phyloP scores from a whole-genome alignment of 2,113 vertebrate species.

The Ursus arctos region DNA sequence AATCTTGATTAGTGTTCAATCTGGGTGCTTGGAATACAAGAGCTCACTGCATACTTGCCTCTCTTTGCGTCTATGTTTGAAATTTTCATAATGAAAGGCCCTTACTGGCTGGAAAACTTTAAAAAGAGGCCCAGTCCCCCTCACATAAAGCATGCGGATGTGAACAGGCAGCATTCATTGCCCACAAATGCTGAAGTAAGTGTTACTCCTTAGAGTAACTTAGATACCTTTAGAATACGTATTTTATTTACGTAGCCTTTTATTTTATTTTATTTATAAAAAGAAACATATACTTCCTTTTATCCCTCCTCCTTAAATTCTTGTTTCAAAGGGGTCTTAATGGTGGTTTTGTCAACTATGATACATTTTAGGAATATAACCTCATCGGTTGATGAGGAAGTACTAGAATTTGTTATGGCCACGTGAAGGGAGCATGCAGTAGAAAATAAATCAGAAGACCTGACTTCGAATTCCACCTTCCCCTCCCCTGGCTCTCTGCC shows the following conservation, averaged over 20 bases:
- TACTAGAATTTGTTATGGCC: background rate
- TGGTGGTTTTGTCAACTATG: background rate
- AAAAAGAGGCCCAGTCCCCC: background rate
- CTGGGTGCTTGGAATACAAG: background rate
- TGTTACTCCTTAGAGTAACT: background rate
- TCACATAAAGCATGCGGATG: background rate
- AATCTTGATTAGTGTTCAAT: background rate
- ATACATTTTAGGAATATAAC: background rate
- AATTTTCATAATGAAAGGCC: constrained; percentile 14
- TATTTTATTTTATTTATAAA: background rate
- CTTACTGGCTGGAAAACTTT: background rate
- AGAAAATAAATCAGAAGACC: background rate
- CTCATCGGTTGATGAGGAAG: background rate
- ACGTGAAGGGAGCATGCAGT: background rate
- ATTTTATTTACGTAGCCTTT: background rate
- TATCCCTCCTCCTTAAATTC: background rate
- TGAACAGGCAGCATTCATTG: background rate
- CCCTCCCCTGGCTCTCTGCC: background rate
- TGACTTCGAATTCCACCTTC: background rate
- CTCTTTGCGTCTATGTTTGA: background rate
- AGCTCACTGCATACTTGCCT: background rate
- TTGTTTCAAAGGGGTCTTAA: background rate
- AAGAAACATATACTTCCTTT: background rate
- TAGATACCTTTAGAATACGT: background rate
- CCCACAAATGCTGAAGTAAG: background rate